Conservation (phyloP, 2,888 invertebrate species). For the Brachypalpus laphriformis region DNA sequence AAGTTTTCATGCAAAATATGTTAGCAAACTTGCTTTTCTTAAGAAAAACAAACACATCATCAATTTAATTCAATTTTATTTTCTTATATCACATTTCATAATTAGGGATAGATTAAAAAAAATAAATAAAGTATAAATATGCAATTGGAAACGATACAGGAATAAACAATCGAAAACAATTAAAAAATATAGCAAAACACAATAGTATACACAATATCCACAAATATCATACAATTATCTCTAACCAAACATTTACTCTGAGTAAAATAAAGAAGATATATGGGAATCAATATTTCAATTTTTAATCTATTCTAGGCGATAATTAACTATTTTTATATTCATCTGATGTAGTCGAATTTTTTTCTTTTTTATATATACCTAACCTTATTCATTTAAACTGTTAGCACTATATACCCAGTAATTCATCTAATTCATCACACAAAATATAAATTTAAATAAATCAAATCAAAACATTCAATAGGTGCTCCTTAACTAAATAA, state of each 20-base stretch:
- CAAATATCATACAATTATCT: background rate
- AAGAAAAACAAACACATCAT: no score
- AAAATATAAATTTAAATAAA: slow-evolving; percentile 19
- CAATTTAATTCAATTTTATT: no score
- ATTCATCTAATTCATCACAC: background rate
- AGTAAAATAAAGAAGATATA: slow-evolving; percentile 4
- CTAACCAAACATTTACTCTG: background rate
- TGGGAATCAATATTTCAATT: slow-evolving; percentile 23
- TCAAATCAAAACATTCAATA: slow-evolving; percentile 53
- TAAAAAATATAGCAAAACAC: background rate
- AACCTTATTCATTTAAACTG: background rate
- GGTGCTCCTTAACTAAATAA: slow-evolving; percentile 63
- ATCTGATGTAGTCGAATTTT: slow-evolving; percentile 14
- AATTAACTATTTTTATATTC: background rate
- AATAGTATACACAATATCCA: background rate
- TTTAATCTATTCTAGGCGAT: slow-evolving; percentile 16
- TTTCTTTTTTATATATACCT: background rate
- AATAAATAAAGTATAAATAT: background rate
- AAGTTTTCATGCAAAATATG: no score
- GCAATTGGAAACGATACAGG: background rate
- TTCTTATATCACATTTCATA: background rate
- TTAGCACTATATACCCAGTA: background rate
- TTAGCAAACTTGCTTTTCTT: no score
- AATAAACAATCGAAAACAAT: background rate
- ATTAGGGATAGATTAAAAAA: background rate